Conservation (phyloP, 1,140 invertebrate genomes). For the Cyclargus thomasi region DNA sequence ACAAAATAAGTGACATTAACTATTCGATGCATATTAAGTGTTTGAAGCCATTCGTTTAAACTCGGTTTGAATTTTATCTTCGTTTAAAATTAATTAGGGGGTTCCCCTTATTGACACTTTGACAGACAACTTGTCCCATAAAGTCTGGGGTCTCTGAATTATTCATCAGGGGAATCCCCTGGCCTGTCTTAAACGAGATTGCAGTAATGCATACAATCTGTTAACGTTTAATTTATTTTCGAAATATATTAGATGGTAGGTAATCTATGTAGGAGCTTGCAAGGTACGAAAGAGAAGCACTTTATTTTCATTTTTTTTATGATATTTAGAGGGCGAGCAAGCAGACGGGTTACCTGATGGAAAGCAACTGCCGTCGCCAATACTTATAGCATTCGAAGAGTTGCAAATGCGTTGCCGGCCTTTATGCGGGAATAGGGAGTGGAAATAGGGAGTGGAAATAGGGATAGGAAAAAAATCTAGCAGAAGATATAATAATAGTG, state of each 20-base stretch:
- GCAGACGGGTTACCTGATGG: too few relatives aligned
- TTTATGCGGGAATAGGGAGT: too few relatives aligned
- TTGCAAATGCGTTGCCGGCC: too few relatives aligned
- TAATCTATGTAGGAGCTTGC: too few relatives aligned
- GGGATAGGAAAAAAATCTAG: too few relatives aligned
- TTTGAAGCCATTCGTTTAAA: not conserved
- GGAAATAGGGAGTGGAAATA: too few relatives aligned
- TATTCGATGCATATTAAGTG: not conserved
- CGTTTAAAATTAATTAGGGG: conserved; percentile 10
- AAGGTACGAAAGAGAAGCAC: too few relatives aligned
- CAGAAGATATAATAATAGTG: not conserved
- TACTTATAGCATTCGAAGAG: too few relatives aligned
- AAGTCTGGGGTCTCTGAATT: conserved; percentile 7
- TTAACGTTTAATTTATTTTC: not conserved
- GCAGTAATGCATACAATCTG: not conserved
- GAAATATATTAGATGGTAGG: not conserved
- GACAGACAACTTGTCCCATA: conserved; percentile 10
- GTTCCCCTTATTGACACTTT: conserved; percentile 6
- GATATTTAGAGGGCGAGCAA: too few relatives aligned
- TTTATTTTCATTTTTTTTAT: too few relatives aligned
- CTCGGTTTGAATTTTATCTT: conserved; percentile 6
- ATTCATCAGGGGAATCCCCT: conserved; percentile 4
- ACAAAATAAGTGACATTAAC: not conserved
- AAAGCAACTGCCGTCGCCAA: too few relatives aligned
- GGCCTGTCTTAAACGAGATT: not conserved